A percentile compares a stretch with the other conserved stretches of the same genome.
Evolutionary conservation across 2,797 vertebrate species (phyloP).

Genomic region (Spondyliosoma cantharus): DNA sequence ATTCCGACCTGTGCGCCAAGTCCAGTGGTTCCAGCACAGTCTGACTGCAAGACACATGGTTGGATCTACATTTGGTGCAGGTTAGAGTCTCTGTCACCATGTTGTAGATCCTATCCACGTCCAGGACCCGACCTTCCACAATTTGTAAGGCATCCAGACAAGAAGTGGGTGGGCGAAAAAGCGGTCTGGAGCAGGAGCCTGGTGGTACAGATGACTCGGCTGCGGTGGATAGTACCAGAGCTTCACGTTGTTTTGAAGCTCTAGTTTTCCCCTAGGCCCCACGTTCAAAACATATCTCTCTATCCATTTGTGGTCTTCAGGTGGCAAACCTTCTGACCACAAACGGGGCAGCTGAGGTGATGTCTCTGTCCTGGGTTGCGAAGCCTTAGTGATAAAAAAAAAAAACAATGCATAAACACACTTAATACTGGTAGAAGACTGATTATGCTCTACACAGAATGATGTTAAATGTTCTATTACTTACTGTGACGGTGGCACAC

Average conservation of each 20-base stretch:
- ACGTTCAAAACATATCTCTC: neutral
- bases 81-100: constrained; percentile 27
- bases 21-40: too few species aligned
- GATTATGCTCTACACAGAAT: neutral
- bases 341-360: neutral
- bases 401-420: neutral
- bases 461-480: neutral
- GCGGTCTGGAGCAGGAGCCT: neutral
- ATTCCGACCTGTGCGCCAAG: neutral
- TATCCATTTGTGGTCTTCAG: constrained; percentile 11
- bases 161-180: constrained; percentile 26
- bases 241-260: too few species aligned
- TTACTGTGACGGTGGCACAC: neutral
- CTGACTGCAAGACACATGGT: constrained; percentile 19
- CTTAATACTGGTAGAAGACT: neutral
- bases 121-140: constrained; percentile 31
- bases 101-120: constrained; percentile 11
- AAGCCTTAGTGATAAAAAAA: neutral
- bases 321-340: constrained; percentile 22
- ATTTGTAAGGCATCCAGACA: constrained; percentile 27
- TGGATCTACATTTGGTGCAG: constrained; percentile 29
- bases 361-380: neutral
- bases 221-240: too few species aligned
- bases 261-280: neutral
- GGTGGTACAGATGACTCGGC: too few species aligned